A percentile compares a stretch with the other conserved stretches of the same genome.
phyloP scores from a whole-genome alignment of 2,113 vertebrate species.

The Argyrosomus japonicus region DNA sequence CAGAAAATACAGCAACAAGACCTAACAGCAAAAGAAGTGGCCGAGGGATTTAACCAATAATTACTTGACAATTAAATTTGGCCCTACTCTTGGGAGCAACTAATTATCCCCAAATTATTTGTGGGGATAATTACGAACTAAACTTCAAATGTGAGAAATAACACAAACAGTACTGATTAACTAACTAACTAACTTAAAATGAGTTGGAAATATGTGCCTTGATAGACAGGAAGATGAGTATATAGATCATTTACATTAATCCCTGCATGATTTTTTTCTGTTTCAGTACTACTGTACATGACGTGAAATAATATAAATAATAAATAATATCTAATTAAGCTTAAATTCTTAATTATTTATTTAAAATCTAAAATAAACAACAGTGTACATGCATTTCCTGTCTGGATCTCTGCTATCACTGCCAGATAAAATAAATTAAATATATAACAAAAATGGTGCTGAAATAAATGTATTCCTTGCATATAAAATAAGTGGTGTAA shows the following conservation, averaged over 20 bases:
- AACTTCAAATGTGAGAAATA: background rate
- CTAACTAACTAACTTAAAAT: background rate
- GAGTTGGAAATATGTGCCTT: background rate
- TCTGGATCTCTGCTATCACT: background rate
- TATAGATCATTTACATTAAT: background rate
- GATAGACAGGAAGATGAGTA: background rate
- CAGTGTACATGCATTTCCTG: background rate
- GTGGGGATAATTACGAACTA: too few relatives aligned
- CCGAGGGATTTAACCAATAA: too few relatives aligned
- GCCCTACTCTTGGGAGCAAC: background rate
- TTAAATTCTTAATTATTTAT: background rate
- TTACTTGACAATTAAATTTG: too few relatives aligned
- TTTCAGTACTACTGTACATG: background rate
- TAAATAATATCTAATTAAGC: too few relatives aligned
- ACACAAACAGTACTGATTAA: background rate
- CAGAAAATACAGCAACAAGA: background rate
- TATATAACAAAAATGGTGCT: background rate
- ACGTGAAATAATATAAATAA: too few relatives aligned
- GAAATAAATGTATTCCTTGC: background rate
- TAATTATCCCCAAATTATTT: background rate
- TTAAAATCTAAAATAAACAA: background rate
- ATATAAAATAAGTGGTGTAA: background rate
- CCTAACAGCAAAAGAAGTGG: too few relatives aligned
- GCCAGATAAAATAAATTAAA: background rate
- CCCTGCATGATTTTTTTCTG: background rate